Evolutionary conservation across 92 coral and sea anemone species (phyloP), one percentile per base, ranked within the genome.

Genomic region (Pocillopora grandis): DNA sequence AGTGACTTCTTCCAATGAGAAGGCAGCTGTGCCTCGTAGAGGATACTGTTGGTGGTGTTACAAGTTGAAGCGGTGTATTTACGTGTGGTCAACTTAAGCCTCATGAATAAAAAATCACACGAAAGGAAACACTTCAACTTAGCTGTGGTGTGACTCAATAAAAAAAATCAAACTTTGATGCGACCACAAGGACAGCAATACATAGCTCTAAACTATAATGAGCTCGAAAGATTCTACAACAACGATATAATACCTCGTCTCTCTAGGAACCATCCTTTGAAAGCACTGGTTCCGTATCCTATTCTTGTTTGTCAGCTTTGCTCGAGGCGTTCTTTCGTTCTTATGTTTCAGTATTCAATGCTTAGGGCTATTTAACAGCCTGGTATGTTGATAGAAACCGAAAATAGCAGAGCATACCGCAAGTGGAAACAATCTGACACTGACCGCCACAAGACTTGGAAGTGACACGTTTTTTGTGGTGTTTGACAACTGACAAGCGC

Each of bases 51-150:
- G 58, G 58, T 57, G 20, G 57, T n/a, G 20, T 55, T 70, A 37
- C 75, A 70, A 68, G 64, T 27, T 63, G 58, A 80, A 80, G 55
- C 56, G 76, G 36, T 70, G 58, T 60, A 80, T 80, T 80, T 70
- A 68, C 77, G 77, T 80, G 59, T n/a, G 77, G 60, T 81, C 77
- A 69, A 18, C 37, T 70, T 70, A 81, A 81, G 64, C 68, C 69
- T 81, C 67, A 71, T 71, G 85, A 81, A 81, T 81, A 57, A 58
- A 69, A 81, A 81, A 81, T 71, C 58, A 72, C 59, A 42, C 72
- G 85, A 81, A 80, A 81, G 78, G 71, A 58, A 58, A 71, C 64
- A 37, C 78, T 70, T 65, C 9, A 27, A 67, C 17, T 27, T 42
- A 58, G 55, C 77, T 19, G 77, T 66, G 66, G 7, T 8, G 27